Conservation (phyloP, 2,888 invertebrate genomes). For the Drosophila kanekoi region DNA sequence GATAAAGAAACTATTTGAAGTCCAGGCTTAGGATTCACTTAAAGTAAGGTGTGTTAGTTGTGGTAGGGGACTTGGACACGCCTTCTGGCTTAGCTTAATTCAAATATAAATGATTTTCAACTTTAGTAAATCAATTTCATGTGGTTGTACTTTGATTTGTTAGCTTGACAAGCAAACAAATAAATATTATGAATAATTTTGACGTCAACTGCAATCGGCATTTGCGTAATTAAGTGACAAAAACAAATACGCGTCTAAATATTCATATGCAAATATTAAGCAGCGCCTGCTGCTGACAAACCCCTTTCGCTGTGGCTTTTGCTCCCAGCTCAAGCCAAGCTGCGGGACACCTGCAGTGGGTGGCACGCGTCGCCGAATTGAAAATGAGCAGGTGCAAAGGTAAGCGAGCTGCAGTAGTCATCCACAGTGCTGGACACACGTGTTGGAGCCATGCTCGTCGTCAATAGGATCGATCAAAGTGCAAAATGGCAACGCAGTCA, state of each 20-base stretch:
- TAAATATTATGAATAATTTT: slow-evolving; percentile 28
- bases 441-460: neutral
- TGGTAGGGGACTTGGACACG: neutral
- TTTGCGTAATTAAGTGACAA: slow-evolving; percentile 38
- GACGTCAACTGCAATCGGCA: slow-evolving; percentile 42
- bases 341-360: neutral
- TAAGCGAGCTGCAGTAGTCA: slow-evolving; percentile 19
- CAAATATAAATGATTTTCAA: slow-evolving; percentile 8
- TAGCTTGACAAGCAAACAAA: slow-evolving; percentile 16
- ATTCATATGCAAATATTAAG: neutral
- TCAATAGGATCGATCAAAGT: slow-evolving; percentile 22
- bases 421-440: slow-evolving; percentile 6
- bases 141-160: slow-evolving; percentile 34
- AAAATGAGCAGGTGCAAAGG: slow-evolving; percentile 49
- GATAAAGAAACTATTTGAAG: no score
- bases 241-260: slow-evolving; percentile 15
- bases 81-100: neutral
- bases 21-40: no score
- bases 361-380: slow-evolving; percentile 10
- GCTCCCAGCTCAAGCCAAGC: neutral
- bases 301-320: neutral
- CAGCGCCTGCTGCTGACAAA: neutral
- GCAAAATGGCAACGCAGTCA: slow-evolving; percentile 18
- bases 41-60: no score
- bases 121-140: neutral